Evolutionary conservation across 2,797 vertebrate species (phyloP).

Genomic region (Acridotheres tristis): DNA sequence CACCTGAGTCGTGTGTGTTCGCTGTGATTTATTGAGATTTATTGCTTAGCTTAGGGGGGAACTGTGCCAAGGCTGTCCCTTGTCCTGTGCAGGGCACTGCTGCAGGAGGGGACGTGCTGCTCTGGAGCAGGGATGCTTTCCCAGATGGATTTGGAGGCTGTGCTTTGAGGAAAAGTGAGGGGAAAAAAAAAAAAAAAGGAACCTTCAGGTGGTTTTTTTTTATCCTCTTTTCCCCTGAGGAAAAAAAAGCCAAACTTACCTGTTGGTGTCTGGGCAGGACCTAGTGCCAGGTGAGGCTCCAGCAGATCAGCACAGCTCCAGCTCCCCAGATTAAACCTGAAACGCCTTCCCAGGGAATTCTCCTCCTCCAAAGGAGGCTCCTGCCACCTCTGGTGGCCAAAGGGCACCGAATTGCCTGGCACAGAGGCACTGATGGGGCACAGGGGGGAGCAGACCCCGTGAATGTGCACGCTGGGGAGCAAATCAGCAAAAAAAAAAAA

Average conservation of each 20-base stretch:
- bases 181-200: not conserved
- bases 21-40: not conserved
- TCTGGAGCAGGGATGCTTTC: not conserved
- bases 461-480: not conserved
- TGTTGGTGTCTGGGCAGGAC: not conserved
- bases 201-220: not conserved
- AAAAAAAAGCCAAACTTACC: not conserved
- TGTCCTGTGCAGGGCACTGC: rapidly evolving
- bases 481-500: not conserved
- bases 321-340: not conserved
- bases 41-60: no score
- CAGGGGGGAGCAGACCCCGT: not conserved
- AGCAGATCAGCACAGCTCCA: not conserved
- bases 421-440: not conserved
- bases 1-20: rapidly evolving
- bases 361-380: not conserved
- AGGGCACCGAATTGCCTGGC: not conserved
- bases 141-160: not conserved
- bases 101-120: not conserved
- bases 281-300: not conserved
- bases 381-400: rapidly evolving
- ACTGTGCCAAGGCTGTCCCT: not conserved
- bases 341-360: rapidly evolving
- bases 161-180: not conserved
- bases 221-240: not conserved